Conservation (phyloP, 2,888 invertebrate genomes). For the Ophonus ardosiacus region DNA sequence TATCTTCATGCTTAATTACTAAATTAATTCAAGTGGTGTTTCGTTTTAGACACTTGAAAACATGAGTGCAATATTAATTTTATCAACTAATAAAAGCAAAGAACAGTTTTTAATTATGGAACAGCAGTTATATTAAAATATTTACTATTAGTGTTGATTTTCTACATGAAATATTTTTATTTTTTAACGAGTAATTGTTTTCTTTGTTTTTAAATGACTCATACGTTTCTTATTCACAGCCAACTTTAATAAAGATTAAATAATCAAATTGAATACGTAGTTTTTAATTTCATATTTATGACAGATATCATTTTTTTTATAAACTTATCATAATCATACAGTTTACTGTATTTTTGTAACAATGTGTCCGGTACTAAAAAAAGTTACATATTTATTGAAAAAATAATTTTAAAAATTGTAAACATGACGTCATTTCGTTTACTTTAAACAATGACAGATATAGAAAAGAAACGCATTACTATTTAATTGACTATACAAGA, state of each 20-base stretch:
- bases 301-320: background rate
- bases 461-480: too few relatives aligned
- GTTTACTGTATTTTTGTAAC: too few relatives aligned
- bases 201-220: conserved; percentile 27
- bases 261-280: background rate
- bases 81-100: too few relatives aligned
- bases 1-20: conserved; percentile 6
- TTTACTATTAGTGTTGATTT: conserved; percentile 7
- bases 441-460: too few relatives aligned
- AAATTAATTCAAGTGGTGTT: conserved; percentile 40
- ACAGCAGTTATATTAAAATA: background rate
- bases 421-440: too few relatives aligned
- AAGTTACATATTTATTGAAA: too few relatives aligned
- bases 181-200: background rate
- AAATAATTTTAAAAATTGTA: too few relatives aligned
- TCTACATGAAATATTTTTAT: conserved; percentile 3
- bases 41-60: conserved; percentile 25
- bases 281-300: background rate
- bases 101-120: background rate
- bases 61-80: background rate
- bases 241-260: conserved; percentile 12
- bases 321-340: too few relatives aligned
- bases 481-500: too few relatives aligned
- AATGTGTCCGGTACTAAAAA: too few relatives aligned
- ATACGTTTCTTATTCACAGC: conserved; percentile 4